Evolutionary conservation across 2,113 vertebrate genomes (phyloP).

Genomic region (Riparia riparia): DNA sequence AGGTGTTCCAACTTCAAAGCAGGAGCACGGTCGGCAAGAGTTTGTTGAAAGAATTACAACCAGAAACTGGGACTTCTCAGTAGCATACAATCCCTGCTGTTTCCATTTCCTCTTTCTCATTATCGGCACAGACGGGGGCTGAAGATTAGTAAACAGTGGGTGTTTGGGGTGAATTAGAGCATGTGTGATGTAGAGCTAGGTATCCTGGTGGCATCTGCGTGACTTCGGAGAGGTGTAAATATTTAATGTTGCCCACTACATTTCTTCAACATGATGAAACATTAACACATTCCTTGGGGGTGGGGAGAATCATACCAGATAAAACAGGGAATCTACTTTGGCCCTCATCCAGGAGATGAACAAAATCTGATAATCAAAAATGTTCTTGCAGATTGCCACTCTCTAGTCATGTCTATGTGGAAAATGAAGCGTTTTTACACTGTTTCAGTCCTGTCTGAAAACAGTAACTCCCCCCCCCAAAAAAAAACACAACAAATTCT

Average conservation of each 20-base stretch:
- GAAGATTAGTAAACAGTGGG: constrained; percentile 50
- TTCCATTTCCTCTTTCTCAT: constrained; percentile 69
- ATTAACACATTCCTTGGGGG: not conserved
- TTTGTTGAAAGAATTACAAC: constrained; percentile 64
- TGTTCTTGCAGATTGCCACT: not conserved
- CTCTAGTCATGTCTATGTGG: not conserved
- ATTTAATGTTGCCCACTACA: constrained; percentile 33
- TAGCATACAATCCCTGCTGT: constrained; percentile 48
- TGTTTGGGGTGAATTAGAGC: constrained; percentile 57
- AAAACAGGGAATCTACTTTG: not conserved
- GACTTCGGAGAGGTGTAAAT: constrained; percentile 19
- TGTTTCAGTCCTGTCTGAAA: not conserved
- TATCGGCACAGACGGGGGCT: constrained; percentile 48
- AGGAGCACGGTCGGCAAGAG: not conserved
- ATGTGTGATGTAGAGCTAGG: constrained; percentile 42
- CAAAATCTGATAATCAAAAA: not conserved
- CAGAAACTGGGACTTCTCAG: constrained; percentile 58
- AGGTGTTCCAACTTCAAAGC: constrained; percentile 48
- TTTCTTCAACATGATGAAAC: constrained; percentile 10
- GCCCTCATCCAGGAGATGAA: not conserved
- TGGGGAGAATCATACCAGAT: not conserved
- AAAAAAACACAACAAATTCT: not conserved
- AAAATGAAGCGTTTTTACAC: not conserved
- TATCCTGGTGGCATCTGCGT: constrained; percentile 2
- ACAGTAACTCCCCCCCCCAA: accelerated